phyloP scores from a whole-genome alignment of 92 coral and sea anemone species.

The Metridium senile region DNA sequence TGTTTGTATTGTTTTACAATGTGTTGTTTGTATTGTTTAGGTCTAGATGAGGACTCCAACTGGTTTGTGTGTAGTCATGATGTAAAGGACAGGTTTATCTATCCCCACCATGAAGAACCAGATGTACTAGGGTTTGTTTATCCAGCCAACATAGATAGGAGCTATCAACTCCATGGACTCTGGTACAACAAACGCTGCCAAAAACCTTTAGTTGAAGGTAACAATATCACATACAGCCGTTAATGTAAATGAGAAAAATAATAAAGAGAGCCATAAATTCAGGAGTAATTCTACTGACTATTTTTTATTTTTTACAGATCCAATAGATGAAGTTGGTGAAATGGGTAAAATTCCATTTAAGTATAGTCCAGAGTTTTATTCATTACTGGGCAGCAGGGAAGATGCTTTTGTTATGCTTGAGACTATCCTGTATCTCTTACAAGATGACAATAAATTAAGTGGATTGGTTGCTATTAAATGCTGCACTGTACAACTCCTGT shows the following conservation, averaged over 20 bases:
- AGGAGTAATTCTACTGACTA: no score
- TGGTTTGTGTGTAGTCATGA: constrained; percentile 91
- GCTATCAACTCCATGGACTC: constrained; percentile 41
- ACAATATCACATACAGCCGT: no score
- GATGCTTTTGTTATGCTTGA: constrained; percentile 51
- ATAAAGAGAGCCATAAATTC: no score
- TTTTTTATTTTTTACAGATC: constrained; percentile 35
- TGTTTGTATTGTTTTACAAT: no score
- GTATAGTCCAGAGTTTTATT: constrained; percentile 23
- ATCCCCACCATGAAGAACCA: constrained; percentile 45
- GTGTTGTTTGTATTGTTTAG: constrained; percentile 24
- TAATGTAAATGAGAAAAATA: no score
- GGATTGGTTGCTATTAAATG: constrained; percentile 57
- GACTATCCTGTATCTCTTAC: constrained; percentile 63
- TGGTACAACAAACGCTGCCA: constrained; percentile 53
- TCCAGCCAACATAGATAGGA: not conserved
- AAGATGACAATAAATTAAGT: constrained; percentile 62
- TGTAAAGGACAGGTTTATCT: constrained; percentile 67
- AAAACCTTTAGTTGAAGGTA: constrained; percentile 56
- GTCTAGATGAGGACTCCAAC: constrained; percentile 80
- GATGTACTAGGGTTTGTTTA: constrained; percentile 60
- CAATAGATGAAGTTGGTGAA: constrained; percentile 51
- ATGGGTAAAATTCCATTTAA: no score
- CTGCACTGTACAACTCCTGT: constrained; percentile 64
- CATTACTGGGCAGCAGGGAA: constrained; percentile 29